phyloP scores from a whole-genome alignment of 2,888 invertebrate genomes.

The Pilophorus perplexus region DNA sequence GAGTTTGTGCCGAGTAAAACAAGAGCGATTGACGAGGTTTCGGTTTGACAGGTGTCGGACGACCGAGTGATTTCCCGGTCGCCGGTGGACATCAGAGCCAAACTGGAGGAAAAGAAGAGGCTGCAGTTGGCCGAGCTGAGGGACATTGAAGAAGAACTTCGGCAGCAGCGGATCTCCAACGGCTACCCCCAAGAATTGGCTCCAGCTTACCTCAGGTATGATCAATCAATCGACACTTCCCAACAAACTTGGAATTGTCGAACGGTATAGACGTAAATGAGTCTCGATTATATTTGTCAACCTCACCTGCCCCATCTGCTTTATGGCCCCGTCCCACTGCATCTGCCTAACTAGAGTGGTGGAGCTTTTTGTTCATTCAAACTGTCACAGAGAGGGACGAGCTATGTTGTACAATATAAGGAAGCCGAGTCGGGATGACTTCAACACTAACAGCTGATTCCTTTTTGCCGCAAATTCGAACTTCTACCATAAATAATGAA shows the following conservation, averaged over 20 bases:
- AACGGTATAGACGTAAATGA: neutral
- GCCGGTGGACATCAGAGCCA: conserved; percentile 76
- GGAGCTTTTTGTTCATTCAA: too few species aligned
- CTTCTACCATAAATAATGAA: too few species aligned
- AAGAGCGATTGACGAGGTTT: neutral
- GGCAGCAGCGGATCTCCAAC: conserved; percentile 55
- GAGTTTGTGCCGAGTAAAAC: neutral
- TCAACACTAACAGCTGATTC: too few species aligned
- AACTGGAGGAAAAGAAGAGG: conserved; percentile 82
- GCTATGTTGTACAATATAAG: too few species aligned
- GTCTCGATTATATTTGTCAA: too few species aligned
- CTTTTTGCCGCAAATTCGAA: too few species aligned
- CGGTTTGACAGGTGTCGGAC: conserved; percentile 37
- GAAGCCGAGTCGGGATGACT: too few species aligned
- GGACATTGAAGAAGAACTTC: conserved; percentile 82
- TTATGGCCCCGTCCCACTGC: too few species aligned
- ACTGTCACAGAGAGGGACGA: too few species aligned
- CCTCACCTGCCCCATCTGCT: too few species aligned
- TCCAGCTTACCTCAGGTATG: conserved; percentile 62
- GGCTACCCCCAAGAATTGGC: conserved; percentile 75
- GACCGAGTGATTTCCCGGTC: conserved; percentile 56
- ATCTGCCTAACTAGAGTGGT: too few species aligned
- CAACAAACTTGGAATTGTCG: too few species aligned
- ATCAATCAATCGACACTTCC: neutral
- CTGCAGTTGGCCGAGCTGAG: conserved; percentile 80